Evolutionary conservation across 2,113 vertebrate species (phyloP), one percentile per base, ranked within the genome.

Genomic region (Columbina picui): DNA sequence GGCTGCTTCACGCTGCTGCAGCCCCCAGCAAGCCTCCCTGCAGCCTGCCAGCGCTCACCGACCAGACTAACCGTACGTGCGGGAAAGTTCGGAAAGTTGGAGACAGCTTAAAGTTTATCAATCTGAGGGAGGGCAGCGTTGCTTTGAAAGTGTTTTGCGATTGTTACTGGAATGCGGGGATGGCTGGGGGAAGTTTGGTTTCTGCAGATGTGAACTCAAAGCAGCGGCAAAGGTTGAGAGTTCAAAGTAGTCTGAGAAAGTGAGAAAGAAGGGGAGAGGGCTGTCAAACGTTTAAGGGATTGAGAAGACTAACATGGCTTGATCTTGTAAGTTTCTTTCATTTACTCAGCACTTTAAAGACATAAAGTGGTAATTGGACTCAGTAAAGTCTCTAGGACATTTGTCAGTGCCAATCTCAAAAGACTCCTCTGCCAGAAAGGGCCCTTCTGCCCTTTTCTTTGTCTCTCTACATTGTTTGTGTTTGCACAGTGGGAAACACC

Each of bases 311-410:
- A 88, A 86, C 81, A 29, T 71, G 56, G 90, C 94, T 96, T 97
- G 94, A 96, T 96, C 95, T 95, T 92, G 64, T 81, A 88, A 88
- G 85, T 86, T 84, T 94, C 95, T 96, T 94, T 96, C 92, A 95
- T 96, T 97, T 76, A 76, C 43, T 63, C 1, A 2, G 41, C 69
- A 69, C 87, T 94, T 97, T 70, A 70, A 97, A 96, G 93, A 90
- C 75, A 77, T 77, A 6, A 83, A 93, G 93, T 56, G 39, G 93
- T 96, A 96, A 96, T 88, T 97, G 93, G 94, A 88, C 70, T 85
- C 94, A 52, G 85, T 69, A 86, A 94, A 95, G 84, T 94, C 90
- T 95, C 68, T 25, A 81, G 87, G 93, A 94, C 23, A 81, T 93
- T 96, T 95, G 55, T 96, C 85, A 71, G 79, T 84, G 73, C 73